Evolutionary conservation across 2,113 vertebrate species (phyloP), one percentile per base, ranked within the genome.

Genomic region (Lasiurus cinereus): DNA sequence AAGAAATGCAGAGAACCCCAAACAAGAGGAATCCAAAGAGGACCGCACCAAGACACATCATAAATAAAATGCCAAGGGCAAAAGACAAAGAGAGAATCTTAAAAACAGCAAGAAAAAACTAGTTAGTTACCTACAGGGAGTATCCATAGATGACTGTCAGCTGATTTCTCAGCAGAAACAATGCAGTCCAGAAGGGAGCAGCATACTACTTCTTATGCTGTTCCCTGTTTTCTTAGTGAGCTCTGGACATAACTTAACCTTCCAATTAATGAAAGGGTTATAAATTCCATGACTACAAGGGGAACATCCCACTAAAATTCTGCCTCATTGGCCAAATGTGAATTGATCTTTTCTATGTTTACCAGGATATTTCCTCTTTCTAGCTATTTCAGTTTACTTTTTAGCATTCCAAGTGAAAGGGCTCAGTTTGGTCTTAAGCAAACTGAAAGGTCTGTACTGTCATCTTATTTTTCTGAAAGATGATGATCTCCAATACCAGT

Each of bases 271-370:
- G 39, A 33, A 77, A 69, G 29, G 24, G 1, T 69, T 74, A 50
- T 14, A 80, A 33, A 80, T 24, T 2, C 52, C n/a, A 0, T 36
- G 2, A 64, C 59, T 43, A 2, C 3, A 36, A 50, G 19, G 1
- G 6, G 48, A 24, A 21, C 13, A 18, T 59, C 22, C 56, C 56
- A 59, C 29, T 48, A 46, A 27, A 83, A 86, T 85, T 72, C 77
- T 67, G 33, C 33, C 50, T 50, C 36, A 36, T 36, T 16, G 43
- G 33, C 69, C 70, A 74, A 86, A 95, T 29, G 8, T 29, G 8
- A 29, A 24, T 46, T 54, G 43, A 39, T 19, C 66, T 95, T 91
- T 77, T 78, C 43, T 29, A 9, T 8, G 59, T 86, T 33, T 85
- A 70, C 14, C 3, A 11, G 70, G 21, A 3, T 22, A 83, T 8